Evolutionary conservation across 2,888 invertebrate species (phyloP), one percentile per base, ranked within the genome.

Genomic region (Helicoverpa assulta): DNA sequence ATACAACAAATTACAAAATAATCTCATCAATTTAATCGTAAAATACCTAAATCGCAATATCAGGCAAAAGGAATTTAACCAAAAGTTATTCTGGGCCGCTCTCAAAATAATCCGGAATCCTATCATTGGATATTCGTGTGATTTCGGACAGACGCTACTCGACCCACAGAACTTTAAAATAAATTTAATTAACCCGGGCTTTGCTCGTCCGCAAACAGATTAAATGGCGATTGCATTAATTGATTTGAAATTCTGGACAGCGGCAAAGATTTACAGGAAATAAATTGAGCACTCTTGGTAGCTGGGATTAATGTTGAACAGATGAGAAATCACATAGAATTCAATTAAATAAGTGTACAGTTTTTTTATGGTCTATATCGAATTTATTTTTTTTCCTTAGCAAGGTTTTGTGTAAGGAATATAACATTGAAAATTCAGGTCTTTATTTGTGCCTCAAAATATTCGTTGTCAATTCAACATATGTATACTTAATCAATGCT

Each of bases 111-210:
- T 19, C 5, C 8, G 21, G 5, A 33, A 19, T 52, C 21, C 16
- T 5, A 60, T 61, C 29, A 66, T 52, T 67, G 26, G 29, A 53
- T 70, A 52, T 51, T 29, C 29, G 4, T 4, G 18, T 43, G n/a
- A 63, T 58, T 67, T 37, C 16, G 43, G 8, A 19, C 26, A 16
- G 26, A 67, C 21, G 60, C 3, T 65, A 7, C 18, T 14, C n/a
- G 51, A 33, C 51, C 21, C 16, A 50, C 16, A 50, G n/a, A 69
- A 65, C 58, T 78, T 78, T 71, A 40, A 63, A 67, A 74, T 67
- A 29, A 77, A 61, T 81, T 73, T 78, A 81, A 81, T 75, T 67
- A 74, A 78, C 33, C 18, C 33, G 43, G 50, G 56, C 51, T 67
- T 61, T 65, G 21, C 8, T 8, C 37, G 57, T 19, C 19, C 50